phyloP scores from a whole-genome alignment of 2,113 vertebrate genomes.

The Rhinolophus sinicus region DNA sequence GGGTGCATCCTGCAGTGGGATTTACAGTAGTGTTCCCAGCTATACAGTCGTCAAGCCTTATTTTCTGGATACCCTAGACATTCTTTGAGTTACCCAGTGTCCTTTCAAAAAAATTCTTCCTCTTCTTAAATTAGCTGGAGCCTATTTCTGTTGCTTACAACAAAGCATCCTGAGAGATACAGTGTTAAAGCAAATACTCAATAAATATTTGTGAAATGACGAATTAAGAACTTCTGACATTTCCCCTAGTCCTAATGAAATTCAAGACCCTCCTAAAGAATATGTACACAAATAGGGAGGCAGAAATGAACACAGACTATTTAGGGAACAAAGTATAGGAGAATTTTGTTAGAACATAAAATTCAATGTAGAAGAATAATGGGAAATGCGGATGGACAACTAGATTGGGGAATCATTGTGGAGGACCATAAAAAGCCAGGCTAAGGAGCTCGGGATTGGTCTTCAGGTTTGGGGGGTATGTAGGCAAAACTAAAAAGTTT shows the following conservation, averaged over 20 bases:
- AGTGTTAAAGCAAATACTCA: constrained; percentile 26
- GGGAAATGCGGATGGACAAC: neutral
- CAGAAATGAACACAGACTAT: constrained; percentile 3
- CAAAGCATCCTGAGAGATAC: constrained; percentile 49
- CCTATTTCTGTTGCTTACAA: constrained; percentile 65
- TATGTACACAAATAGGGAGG: neutral
- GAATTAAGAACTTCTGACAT: constrained; percentile 68
- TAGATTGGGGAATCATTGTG: neutral
- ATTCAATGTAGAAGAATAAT: neutral
- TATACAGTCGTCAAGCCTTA: neutral
- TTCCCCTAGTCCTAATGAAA: constrained; percentile 38
- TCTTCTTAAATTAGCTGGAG: constrained; percentile 58
- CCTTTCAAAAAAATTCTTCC: constrained; percentile 62
- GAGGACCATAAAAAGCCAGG: neutral
- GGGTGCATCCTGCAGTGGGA: neutral
- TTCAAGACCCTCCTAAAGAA: constrained; percentile 37
- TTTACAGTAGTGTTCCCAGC: neutral
- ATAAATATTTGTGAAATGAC: constrained; percentile 66
- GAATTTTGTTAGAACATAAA: neutral
- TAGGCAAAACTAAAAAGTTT: neutral
- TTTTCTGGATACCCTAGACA: constrained; percentile 14
- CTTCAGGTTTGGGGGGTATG: neutral
- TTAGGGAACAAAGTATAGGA: constrained; percentile 23
- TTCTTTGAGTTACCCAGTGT: constrained; percentile 43
- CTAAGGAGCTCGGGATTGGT: neutral